These are phyloP conservation scores for Thermophis baileyi DNA, from an alignment of 2,113 vertebrate species.

Conservation along the genomic window DNA sequence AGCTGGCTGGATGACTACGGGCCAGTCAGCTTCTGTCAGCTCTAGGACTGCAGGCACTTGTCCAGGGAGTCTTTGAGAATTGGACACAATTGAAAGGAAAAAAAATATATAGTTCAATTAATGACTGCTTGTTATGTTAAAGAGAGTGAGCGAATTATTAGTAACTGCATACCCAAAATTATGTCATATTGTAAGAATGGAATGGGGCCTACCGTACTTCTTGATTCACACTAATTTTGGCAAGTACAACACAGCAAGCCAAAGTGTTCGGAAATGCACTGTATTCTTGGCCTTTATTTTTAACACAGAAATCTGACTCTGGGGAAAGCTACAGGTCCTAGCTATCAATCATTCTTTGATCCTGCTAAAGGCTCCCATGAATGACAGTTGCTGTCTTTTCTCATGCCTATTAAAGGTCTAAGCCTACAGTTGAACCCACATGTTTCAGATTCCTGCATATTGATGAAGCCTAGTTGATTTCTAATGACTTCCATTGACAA, in stretches of 20 bases:
- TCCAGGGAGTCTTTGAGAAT: background rate
- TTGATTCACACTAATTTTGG: constrained; percentile 14
- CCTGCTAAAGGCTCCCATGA: background rate
- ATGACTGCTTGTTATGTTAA: constrained; percentile 23
- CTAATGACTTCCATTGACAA: background rate
- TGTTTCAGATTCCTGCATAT: background rate
- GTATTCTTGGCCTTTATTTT: background rate
- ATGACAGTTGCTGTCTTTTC: background rate
- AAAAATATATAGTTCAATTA: constrained; percentile 11
- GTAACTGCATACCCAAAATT: constrained; percentile 28
- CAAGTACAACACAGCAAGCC: constrained; percentile 9
- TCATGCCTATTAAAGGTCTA: background rate
- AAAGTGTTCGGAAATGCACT: background rate
- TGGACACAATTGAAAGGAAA: background rate
- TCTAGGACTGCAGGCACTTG: background rate
- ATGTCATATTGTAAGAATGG: constrained; percentile 37
- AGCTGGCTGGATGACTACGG: background rate
- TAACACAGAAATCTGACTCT: background rate
- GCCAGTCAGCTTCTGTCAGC: background rate
- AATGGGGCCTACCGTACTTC: constrained; percentile 35
- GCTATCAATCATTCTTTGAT: background rate
- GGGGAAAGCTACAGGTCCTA: background rate
- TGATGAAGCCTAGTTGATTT: background rate
- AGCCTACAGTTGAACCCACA: background rate
- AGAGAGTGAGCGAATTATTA: constrained; percentile 30